Base-by-base conservation (phyloP, 2,888 invertebrate species). In the Leptopilina syphax region DNA sequence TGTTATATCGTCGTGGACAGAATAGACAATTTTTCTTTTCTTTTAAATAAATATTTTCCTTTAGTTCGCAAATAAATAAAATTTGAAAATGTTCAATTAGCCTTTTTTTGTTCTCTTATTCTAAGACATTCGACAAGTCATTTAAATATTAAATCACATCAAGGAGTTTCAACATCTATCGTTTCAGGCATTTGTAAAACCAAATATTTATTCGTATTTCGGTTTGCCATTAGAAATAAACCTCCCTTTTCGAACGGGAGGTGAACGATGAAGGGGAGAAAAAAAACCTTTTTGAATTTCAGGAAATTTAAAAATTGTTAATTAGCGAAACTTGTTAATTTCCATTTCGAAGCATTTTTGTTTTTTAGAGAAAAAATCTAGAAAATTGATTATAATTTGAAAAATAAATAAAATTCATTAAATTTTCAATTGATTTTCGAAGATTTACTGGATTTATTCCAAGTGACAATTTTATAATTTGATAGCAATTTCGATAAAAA, bases 281-380 rank as follows among this genome's bases (percentile, higher is more conserved):
- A 57, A 77, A 41, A 50, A 27, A 44, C 27, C 66, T n/a, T 73
- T 44, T 70, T 80, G 70, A 67, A 79, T 79, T 77, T 77, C 41
- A 68, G 7, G n/a, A 67, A 34, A 67, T 63, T 41, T 67, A 66
- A 50, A 60, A 66, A 50, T 57, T 8, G 44, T 44, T 44, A 44
- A 7, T 5, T 44, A 34, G 34, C 34, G 34, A 34, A 34, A 66
- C 54, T 57, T 8, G 41, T 41, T 41, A 41, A 41, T 44, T 44
- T 44, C 5, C 44, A 8, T 44, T 66, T 73, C 10, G 7, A 54
- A 76, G 50, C 77, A 79, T 73, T 70, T 44, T 27, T n/a, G 77
- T 76, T 34, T 34, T 76, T 67, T 63, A 80, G 76, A 78, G 77
- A 44, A 8, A 6, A 44, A 44, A 44, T 44, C 8, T 44, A 8